Evolutionary conservation across 2,797 vertebrate species (phyloP), one percentile per base, ranked within the genome.

Genomic region (Notamacropus eugenii): DNA sequence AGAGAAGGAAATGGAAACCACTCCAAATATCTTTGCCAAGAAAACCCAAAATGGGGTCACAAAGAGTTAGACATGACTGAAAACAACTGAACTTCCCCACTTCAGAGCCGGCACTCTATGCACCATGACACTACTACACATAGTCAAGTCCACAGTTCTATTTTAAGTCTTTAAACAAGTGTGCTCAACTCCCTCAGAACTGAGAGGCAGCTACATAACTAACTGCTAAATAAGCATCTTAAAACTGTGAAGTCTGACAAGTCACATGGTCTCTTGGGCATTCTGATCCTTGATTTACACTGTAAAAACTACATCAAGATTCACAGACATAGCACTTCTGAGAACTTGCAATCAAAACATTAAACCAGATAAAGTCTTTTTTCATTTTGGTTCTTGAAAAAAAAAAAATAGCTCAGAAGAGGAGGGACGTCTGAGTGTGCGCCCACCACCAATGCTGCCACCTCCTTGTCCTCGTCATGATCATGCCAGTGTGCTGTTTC

Each of bases 401-500:
- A 52, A 52, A 52, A 52, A 52, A 52, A 52, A 6, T 52, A 52
- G 52, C 52, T 52, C 87, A 4, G 57, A 54, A 55, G 16, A 56
- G 34, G n/a, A 22, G 4, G 0, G 24, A 24, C 4, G 28, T 2
- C 40, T 0, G 1, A n/a, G 34, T 19, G 8, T 5, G 19, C 16
- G 2, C 13, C 31, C 22, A 4, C 34, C 1, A 0, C 40, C 13
- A 0, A 8, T 12, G 5, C 4, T 5, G 9, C 4, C 16, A 1
- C 0, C 9, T 50, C 34, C 6, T 19, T 0, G 59, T 55, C 5
- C 92, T 10, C 93, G 82, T 95, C 97, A 99, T 99, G 99, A 99
- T 99, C 94, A 99, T 99, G 98, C 99, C 99, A 0, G 99, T 99
- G 0, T 98, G 99, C 55, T 99, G 99, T 96, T 99, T 99, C 98